phyloP scores from a whole-genome alignment of 2,888 invertebrate species.

The Sisyra terminalis region DNA sequence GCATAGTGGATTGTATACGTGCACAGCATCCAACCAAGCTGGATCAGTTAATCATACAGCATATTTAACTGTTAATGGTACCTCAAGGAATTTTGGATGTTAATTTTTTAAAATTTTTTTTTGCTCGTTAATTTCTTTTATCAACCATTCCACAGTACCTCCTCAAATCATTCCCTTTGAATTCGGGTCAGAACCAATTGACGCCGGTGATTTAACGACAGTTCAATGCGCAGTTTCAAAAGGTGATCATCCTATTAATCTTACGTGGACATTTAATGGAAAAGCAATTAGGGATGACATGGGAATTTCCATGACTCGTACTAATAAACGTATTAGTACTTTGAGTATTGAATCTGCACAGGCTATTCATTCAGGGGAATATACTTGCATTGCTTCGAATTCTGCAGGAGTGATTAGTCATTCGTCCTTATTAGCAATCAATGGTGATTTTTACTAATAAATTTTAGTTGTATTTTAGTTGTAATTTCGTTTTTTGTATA shows the following conservation, averaged over 20 bases:
- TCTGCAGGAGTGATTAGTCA: constrained; percentile 43
- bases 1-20: constrained; percentile 45
- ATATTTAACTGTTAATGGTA: constrained; percentile 35
- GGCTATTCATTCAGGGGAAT: constrained; percentile 42
- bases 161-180: constrained; percentile 38
- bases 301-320: constrained; percentile 27
- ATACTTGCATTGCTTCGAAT: constrained; percentile 46
- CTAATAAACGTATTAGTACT: constrained; percentile 33
- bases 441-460: constrained; percentile 34
- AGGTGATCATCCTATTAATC: constrained; percentile 53
- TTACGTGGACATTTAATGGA: constrained; percentile 60
- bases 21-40: constrained; percentile 40
- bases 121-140: background rate
- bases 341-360: constrained; percentile 43
- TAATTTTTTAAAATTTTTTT: background rate
- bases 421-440: constrained; percentile 44
- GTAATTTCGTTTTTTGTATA: too few relatives aligned
- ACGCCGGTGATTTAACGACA: constrained; percentile 45
- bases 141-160: constrained; percentile 14
- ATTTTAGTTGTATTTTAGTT: too few relatives aligned
- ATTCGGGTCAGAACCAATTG: constrained; percentile 39
- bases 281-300: constrained; percentile 30
- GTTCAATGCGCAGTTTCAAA: constrained; percentile 44
- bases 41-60: constrained; percentile 37
- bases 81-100: background rate